Conservation (phyloP, 1,140 invertebrate genomes). For the Globodera rostochiensis region DNA sequence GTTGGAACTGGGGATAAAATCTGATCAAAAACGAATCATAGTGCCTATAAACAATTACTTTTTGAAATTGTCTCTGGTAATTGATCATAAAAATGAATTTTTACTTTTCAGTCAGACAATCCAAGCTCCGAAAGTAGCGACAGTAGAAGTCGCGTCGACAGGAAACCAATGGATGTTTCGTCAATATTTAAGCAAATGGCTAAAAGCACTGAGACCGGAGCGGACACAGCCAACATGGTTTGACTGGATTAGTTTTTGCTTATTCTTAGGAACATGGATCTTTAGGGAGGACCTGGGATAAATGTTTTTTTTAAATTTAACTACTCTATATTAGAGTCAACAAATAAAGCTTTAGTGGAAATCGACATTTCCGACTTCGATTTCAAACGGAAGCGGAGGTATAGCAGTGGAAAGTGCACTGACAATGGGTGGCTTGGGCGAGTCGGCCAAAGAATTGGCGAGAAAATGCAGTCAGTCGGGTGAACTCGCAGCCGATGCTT, state of each 20-base stretch:
- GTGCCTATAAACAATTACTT: neutral
- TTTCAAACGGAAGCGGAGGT: conserved; percentile 6
- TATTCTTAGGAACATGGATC: neutral
- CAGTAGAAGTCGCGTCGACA: neutral
- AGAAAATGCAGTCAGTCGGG: neutral
- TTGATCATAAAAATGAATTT: conserved; percentile 12
- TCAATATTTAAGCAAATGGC: conserved; percentile 48
- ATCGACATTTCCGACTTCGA: neutral
- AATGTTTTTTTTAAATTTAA: no score
- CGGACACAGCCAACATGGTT: conserved; percentile 20
- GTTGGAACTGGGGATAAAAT: no score
- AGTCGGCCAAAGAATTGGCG: conserved; percentile 29
- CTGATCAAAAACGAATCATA: neutral
- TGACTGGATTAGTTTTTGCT: conserved; percentile 8
- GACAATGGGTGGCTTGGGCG: conserved; percentile 18
- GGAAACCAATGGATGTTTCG: conserved; percentile 31
- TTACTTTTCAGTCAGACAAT: neutral
- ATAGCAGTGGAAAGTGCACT: neutral
- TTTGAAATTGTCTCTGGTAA: neutral
- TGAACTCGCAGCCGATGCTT: neutral
- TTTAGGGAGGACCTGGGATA: no score
- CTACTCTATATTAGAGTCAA: no score
- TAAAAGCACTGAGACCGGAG: conserved; percentile 9
- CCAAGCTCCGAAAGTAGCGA: conserved; percentile 4
- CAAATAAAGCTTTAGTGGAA: neutral